Percentiles rank a stretch among this genome's conserved stretches.
These are phyloP conservation scores for Apteryx mantelli DNA, from an alignment of 2,113 vertebrate genomes.

Conservation along the genomic window DNA sequence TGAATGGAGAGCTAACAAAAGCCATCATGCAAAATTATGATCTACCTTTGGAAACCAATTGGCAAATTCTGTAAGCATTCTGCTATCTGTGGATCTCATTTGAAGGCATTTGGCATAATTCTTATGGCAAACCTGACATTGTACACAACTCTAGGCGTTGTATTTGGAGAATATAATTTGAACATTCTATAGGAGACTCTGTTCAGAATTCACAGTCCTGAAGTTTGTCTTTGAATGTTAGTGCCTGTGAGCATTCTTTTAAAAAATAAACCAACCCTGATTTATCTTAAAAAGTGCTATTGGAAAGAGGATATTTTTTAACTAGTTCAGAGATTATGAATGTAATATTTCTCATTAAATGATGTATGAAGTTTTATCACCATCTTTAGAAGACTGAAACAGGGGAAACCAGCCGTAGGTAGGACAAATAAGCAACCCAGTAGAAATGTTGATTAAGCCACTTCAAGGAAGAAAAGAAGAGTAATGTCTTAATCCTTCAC, in stretches of 20 bases:
- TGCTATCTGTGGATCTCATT: not conserved
- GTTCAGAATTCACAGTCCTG: not conserved
- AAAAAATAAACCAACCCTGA: not conserved
- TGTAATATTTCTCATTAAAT: conserved; percentile 5
- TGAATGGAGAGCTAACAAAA: not conserved
- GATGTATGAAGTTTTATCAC: not conserved
- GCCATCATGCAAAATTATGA: not conserved
- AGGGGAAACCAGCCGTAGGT: not conserved
- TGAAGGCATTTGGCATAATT: not conserved
- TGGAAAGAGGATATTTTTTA: not conserved
- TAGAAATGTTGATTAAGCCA: conserved; percentile 19
- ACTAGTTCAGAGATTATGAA: not conserved
- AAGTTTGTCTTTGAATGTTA: not conserved
- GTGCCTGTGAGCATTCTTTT: not conserved
- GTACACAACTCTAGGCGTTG: not conserved
- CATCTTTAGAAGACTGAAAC: not conserved
- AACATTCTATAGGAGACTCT: not conserved
- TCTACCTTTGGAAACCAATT: not conserved
- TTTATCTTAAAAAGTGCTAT: not conserved
- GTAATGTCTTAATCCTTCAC: not conserved
- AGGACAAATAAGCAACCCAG: conserved; percentile 4
- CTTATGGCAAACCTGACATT: not conserved
- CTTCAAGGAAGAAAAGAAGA: conserved; percentile 21
- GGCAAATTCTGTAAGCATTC: not conserved
- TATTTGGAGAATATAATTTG: not conserved